Evolutionary conservation across 2,888 invertebrate species (phyloP), one percentile per base, ranked within the genome.

Genomic region (Melieria crassipennis): DNA sequence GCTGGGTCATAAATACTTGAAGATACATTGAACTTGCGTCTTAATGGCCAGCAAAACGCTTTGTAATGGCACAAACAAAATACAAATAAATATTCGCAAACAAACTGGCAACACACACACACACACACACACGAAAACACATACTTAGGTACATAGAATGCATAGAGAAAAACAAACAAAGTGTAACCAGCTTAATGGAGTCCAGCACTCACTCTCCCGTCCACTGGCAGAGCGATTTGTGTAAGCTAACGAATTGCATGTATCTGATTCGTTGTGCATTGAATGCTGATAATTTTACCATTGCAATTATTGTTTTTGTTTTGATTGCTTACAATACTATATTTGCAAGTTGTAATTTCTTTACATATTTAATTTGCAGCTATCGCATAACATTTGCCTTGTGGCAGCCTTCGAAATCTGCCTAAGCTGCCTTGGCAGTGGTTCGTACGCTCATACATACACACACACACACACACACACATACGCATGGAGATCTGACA

Each of bases 1-100:
- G 65, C 69, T 70, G 62, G 71, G 48, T 66, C 69, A 65, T 69
- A 72, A 72, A 72, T 65, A 60, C 48, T 66, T 55, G 5, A n/a
- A 45, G 58, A 45, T 69, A 68, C 50, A 64, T 64, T 72, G 65
- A 67, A 61, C 50, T 65, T 71, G 69, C 56, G 64, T 72, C 68
- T 30, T 74, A 76, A 77, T 77, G 77, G 76, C 73, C 75, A 74
- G 66, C 57, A 73, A 72, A 75, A 75, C 73, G 72, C 63, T 76
- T 71, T 72, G 72, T 74, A 75, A 76, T 73, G 73, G 74, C 69
- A 70, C 71, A 71, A 72, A 72, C 71, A 71, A 66, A 69, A 65
- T 47, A 69, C 66, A 70, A 70, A 73, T 65, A 74, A 69, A 60
- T 70, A 65, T 57, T 63, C 57, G 6, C 57, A 57, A 16, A 57